Base-by-base conservation (phyloP, 2,113 vertebrate species). In the Procavia capensis region DNA sequence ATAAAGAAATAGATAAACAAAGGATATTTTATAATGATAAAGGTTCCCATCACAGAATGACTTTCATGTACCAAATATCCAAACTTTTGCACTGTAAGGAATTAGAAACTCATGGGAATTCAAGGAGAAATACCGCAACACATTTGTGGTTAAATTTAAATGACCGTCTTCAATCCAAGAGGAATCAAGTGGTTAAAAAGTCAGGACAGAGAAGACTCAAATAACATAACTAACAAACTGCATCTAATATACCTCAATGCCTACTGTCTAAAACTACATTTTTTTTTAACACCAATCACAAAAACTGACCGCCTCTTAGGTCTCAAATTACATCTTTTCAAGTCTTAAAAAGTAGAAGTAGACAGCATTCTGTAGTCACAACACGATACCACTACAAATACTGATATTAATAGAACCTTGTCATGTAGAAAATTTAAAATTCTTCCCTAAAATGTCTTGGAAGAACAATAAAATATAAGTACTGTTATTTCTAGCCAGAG, bases 271-370 rank as follows among this genome's bases (percentile, higher is more conserved):
- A 79, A 93, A 93, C 61, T 27, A 66, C 36, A n/a, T 54, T n/a
- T 47, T 93, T 72, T 41, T 81, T 47, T 70, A 94, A 91, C 74
- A 81, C 27, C 80, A 54, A 81, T 81, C 82, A 43, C 41, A 81
- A 91, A 84, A 94, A 63, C 2, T 47, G 25, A 63, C 72, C 50
- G 72, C 41, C 27, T 72, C 45, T 27, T 68, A 59, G 27, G 24
- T 25, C 50, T 93, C 34, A 24, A 20, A 27, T 6, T 68, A 66
- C 27, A 61, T 22, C 50, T 63, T 82, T 68, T 94, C 61, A 79
- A 94, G 45, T 68, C 36, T 90, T 45, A 90, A 83, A 66, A 78
- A 11, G 43, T 64, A 66, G 29, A 85, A 59, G 39, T 25, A 76
- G 22, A 57, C 76, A 85, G 63, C 16, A 72, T 90, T 80, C 22